Evolutionary conservation across 2,797 vertebrate species (phyloP), one percentile per base, ranked within the genome.

Genomic region (Acrocephalus scirpaceus): DNA sequence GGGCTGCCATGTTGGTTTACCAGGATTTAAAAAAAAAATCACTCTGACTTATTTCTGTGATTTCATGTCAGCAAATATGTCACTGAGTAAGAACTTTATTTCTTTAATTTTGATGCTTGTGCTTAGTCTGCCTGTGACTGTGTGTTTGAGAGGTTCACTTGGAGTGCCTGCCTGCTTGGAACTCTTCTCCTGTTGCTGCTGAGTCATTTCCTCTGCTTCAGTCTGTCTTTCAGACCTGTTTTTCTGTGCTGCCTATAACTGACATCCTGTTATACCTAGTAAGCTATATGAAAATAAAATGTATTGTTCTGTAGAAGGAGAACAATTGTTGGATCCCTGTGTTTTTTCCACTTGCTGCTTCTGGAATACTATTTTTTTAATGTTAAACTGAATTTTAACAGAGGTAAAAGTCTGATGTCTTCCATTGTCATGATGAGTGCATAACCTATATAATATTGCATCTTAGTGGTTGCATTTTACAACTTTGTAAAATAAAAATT

Each of bases 181-280:
- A 67, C 87, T 83, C 71, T 92, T 86, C 95, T 91, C 61, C 85
- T 79, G 13, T 34, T 86, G 69, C 80, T 94, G 94, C 95, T 95
- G 95, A 97, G 76, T 96, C 95, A 96, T 91, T 97, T 97, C 95
- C 94, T 95, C 85, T 82, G 45, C 94, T 92, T 95, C 83, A 88
- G 48, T 77, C 66, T 75, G 15, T 86, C 91, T 96, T 76, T 95
- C 74, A 94, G 77, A 42, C 73, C 92, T 95, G 93, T 95, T 96
- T 97, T 96, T 94, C 66, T 94, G 34, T 94, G 77, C 67, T 95
- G 86, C 76, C 93, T 96, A 71, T 94, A 96, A 95, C 95, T 57
- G 86, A 96, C 96, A 95, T 97, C 96, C 96, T 95, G 96, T 96
- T 95, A 67, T n/a, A 93, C 67, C 88, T 88, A 61, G 66, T 91